Evolutionary conservation across 2,797 vertebrate species (phyloP).

Genomic region (Adelosebastes latens): DNA sequence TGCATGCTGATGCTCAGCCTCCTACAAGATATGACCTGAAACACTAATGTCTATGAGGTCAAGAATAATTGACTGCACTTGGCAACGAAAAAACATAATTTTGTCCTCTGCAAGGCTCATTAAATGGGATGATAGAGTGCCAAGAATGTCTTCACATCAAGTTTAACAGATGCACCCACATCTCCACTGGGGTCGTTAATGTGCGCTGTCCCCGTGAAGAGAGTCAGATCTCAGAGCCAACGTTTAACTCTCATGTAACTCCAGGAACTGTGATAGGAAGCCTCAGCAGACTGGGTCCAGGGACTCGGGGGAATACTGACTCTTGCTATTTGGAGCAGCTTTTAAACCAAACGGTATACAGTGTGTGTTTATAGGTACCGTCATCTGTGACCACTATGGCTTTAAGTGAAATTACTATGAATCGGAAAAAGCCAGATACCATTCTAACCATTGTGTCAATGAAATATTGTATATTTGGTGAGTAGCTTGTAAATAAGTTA

Average conservation of each 20-base stretch:
- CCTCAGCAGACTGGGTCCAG: not conserved
- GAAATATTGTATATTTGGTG: not conserved
- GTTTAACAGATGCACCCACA: not conserved
- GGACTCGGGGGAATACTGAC: not conserved
- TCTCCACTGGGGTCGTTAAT: not conserved
- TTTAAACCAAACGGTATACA: not conserved
- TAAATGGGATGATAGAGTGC: not conserved
- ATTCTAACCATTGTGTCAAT: not conserved
- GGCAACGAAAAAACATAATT: not conserved
- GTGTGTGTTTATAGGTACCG: not conserved
- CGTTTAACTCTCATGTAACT: not conserved
- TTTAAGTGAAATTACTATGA: not conserved
- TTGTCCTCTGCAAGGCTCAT: constrained; percentile 3
- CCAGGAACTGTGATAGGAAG: not conserved
- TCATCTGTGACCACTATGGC: not conserved
- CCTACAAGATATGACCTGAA: not conserved
- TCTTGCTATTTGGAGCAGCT: not conserved
- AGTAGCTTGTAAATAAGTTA: not conserved
- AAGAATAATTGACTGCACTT: not conserved
- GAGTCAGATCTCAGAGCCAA: not conserved
- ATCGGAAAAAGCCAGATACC: not conserved
- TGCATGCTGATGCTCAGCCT: not conserved
- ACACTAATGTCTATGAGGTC: not conserved
- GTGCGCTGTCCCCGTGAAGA: not conserved
- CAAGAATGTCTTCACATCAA: not conserved